Percentiles rank a stretch among this genome's conserved stretches.
These are phyloP conservation scores for Hyla sarda DNA, from an alignment of 2,113 vertebrate species.

Conservation along the genomic window DNA sequence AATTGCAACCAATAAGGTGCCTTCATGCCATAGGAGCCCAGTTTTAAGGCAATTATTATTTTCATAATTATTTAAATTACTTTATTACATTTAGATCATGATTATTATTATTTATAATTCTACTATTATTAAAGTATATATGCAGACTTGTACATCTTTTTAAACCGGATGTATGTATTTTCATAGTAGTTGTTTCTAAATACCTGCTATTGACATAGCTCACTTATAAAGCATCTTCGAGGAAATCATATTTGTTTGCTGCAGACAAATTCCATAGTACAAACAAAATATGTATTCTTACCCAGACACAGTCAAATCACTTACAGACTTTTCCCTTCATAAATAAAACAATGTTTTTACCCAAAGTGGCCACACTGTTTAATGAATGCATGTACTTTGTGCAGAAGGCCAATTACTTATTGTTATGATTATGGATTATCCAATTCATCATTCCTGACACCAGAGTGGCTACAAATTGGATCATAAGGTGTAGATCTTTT, in stretches of 20 bases:
- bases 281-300: not conserved
- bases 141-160: not conserved
- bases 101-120: no score
- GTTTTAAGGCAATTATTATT: no score
- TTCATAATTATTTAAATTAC: no score
- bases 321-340: not conserved
- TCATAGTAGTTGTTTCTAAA: not conserved
- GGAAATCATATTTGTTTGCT: not conserved
- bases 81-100: no score
- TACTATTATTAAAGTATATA: not conserved
- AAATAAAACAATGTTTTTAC: not conserved
- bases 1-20: no score
- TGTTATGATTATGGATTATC: slow-evolving; percentile 34
- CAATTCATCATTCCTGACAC: slow-evolving; percentile 25
- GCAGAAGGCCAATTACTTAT: slow-evolving; percentile 26
- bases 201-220: not conserved
- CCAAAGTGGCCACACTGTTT: not conserved
- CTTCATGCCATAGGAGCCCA: no score
- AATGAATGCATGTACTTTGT: slow-evolving; percentile 31
- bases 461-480: slow-evolving; percentile 11
- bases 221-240: not conserved
- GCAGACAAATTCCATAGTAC: not conserved
- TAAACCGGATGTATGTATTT: not conserved
- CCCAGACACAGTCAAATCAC: not conserved
- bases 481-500: slow-evolving; percentile 8